Conservation (phyloP, 1,140 invertebrate species). For the Lordiphosa mommai region DNA sequence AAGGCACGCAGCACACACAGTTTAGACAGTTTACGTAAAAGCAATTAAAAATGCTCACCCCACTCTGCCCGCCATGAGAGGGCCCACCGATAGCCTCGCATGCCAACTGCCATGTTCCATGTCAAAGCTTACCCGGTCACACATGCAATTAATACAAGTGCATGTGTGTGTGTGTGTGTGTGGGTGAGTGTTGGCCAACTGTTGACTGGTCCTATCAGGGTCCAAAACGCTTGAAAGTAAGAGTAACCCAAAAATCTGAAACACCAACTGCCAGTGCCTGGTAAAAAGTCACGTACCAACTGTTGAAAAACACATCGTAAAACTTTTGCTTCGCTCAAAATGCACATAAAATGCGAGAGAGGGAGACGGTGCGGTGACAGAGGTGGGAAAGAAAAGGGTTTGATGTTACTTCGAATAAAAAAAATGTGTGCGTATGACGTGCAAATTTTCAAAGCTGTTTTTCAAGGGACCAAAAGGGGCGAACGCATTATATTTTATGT, state of each 20-base stretch:
- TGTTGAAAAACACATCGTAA: conserved; percentile 72
- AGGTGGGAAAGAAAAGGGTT: conserved; percentile 40
- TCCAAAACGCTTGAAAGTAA: neutral
- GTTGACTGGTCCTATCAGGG: conserved; percentile 59
- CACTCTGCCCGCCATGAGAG: neutral
- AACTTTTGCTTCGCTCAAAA: conserved; percentile 56
- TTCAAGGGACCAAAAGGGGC: conserved; percentile 31
- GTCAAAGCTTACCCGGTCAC: conserved; percentile 41
- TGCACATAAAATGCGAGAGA: conserved; percentile 41
- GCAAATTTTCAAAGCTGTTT: conserved; percentile 69
- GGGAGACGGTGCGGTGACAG: neutral
- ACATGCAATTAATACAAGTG: conserved; percentile 63
- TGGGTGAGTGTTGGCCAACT: conserved; percentile 44
- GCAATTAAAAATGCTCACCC: conserved; percentile 49
- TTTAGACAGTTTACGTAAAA: conserved; percentile 48
- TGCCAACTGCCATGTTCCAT: conserved; percentile 43
- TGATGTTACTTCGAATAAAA: conserved; percentile 30
- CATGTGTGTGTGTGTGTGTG: conserved; percentile 12
- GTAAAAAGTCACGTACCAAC: conserved; percentile 73
- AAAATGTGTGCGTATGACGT: conserved; percentile 68
- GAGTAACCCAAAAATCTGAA: conserved; percentile 30
- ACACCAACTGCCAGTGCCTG: conserved; percentile 50
- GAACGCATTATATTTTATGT: conserved; percentile 61
- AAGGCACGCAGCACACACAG: neutral
- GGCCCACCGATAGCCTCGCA: neutral